phyloP scores from a whole-genome alignment of 2,888 invertebrate species.

The Nymphalis urticae region DNA sequence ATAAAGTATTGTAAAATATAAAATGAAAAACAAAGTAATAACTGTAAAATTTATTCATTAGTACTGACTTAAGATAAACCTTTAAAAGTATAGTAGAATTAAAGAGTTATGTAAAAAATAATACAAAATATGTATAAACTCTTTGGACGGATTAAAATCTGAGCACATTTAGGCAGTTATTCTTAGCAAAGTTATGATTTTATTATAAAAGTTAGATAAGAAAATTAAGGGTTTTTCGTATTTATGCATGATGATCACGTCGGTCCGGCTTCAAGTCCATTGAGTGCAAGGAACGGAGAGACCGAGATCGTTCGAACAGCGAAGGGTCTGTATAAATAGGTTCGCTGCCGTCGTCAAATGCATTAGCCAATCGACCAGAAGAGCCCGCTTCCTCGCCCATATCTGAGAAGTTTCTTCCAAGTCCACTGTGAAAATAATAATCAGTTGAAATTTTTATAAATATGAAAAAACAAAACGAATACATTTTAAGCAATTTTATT shows the following conservation, averaged over 20 bases:
- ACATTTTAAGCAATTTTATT: too few relatives aligned
- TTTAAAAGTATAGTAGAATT: slow-evolving; percentile 44
- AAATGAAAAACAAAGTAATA: slow-evolving; percentile 49
- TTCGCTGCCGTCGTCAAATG: slow-evolving; percentile 94
- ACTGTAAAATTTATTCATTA: slow-evolving; percentile 68
- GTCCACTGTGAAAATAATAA: slow-evolving; percentile 54
- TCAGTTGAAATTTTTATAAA: too few relatives aligned
- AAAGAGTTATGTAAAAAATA: slow-evolving; percentile 47
- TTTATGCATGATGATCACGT: slow-evolving; percentile 67
- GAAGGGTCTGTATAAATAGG: slow-evolving; percentile 97
- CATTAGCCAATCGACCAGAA: slow-evolving; percentile 72
- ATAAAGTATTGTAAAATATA: slow-evolving; percentile 4
- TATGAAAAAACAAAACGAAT: too few relatives aligned
- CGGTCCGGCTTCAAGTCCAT: slow-evolving; percentile 79
- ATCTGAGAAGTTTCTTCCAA: slow-evolving; percentile 70
- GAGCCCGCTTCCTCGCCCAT: slow-evolving; percentile 76
- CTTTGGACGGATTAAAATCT: slow-evolving; percentile 54
- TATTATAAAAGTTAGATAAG: slow-evolving; percentile 22
- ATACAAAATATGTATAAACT: slow-evolving; percentile 38
- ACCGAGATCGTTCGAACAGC: slow-evolving; percentile 91
- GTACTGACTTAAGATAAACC: slow-evolving; percentile 65
- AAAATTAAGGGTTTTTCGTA: slow-evolving; percentile 33
- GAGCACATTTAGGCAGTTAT: slow-evolving; percentile 62
- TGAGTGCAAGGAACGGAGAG: slow-evolving; percentile 85
- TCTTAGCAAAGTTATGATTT: slow-evolving; percentile 23